A percentile compares a stretch with the other conserved stretches of the same genome.
phyloP scores from a whole-genome alignment of 2,888 invertebrate species.

The Idaea dimidiata region DNA sequence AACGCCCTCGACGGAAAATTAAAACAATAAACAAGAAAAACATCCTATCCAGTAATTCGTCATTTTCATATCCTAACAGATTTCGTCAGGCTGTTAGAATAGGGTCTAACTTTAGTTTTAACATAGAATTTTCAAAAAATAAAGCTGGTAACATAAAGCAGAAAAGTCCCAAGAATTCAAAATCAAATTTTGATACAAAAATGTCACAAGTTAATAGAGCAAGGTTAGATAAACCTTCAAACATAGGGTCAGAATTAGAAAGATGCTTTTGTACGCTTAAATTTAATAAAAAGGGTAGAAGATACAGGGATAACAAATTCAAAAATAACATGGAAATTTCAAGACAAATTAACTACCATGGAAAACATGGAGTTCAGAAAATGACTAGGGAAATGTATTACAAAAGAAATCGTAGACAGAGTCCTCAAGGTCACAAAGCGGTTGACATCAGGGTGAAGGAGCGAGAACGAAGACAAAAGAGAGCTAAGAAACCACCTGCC shows the following conservation, averaged over 20 bases:
- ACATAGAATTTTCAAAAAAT: conserved; percentile 23
- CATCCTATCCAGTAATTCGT: neutral
- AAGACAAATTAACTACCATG: conserved; percentile 7
- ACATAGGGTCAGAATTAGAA: conserved; percentile 30
- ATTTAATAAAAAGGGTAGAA: conserved; percentile 20
- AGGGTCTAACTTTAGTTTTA: conserved; percentile 31
- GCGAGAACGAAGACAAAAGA: neutral
- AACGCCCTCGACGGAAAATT: neutral
- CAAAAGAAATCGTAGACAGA: neutral
- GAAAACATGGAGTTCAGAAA: neutral
- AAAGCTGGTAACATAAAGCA: neutral
- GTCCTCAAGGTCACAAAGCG: neutral
- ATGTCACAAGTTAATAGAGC: conserved; percentile 15
- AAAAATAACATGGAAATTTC: conserved; percentile 11
- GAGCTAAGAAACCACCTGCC: neutral
- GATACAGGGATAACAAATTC: conserved; percentile 15
- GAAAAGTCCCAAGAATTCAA: neutral
- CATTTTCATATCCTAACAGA: neutral
- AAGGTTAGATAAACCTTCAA: conserved; percentile 17
- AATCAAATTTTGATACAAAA: conserved; percentile 3
- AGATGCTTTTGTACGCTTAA: conserved; percentile 47
- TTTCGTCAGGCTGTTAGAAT: conserved; percentile 20
- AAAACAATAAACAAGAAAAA: neutral
- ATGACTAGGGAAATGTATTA: neutral
- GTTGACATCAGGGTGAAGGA: neutral